These are phyloP conservation scores for Agrilus cyanescens DNA, from an alignment of 2,888 invertebrate species.

Conservation along the genomic window DNA sequence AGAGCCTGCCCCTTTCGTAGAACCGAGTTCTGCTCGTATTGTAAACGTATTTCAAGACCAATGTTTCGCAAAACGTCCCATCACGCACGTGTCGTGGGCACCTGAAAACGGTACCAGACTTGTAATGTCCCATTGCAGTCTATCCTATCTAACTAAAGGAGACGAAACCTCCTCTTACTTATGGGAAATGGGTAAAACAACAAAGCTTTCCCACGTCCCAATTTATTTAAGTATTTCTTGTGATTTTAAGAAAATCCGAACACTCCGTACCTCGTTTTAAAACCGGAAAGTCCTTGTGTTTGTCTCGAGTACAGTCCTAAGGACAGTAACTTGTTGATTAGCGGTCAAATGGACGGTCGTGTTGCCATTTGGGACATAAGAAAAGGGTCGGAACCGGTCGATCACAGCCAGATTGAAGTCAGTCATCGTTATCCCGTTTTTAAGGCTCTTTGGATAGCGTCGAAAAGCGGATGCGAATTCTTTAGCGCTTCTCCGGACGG, in stretches of 20 bases:
- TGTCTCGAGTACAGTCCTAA: slow-evolving; percentile 85
- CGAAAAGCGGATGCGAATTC: slow-evolving; percentile 89
- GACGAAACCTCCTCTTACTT: slow-evolving; percentile 67
- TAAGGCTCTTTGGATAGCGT: slow-evolving; percentile 83
- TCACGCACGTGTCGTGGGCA: slow-evolving; percentile 80
- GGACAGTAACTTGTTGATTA: slow-evolving; percentile 63
- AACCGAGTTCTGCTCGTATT: slow-evolving; percentile 62
- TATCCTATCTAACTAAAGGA: slow-evolving; percentile 59
- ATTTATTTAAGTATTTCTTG: background rate
- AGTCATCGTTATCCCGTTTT: slow-evolving; percentile 84
- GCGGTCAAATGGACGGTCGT: slow-evolving; percentile 68
- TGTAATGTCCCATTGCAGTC: slow-evolving; percentile 76
- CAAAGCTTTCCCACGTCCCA: too few species aligned
- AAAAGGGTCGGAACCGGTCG: slow-evolving; percentile 72
- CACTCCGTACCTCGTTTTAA: slow-evolving; percentile 64
- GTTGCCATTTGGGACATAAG: slow-evolving; percentile 79
- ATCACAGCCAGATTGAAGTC: slow-evolving; percentile 50
- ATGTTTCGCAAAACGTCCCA: slow-evolving; percentile 50
- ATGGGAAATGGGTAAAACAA: slow-evolving; percentile 74
- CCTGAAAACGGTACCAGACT: slow-evolving; percentile 74
- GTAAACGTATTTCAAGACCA: slow-evolving; percentile 81
- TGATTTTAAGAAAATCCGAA: slow-evolving; percentile 79
- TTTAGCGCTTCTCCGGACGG: slow-evolving; percentile 91
- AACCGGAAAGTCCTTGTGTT: slow-evolving; percentile 64
- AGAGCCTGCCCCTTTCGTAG: slow-evolving; percentile 57